Conservation (phyloP, 2,113 vertebrate genomes). For the Pangasianodon hypophthalmus region DNA sequence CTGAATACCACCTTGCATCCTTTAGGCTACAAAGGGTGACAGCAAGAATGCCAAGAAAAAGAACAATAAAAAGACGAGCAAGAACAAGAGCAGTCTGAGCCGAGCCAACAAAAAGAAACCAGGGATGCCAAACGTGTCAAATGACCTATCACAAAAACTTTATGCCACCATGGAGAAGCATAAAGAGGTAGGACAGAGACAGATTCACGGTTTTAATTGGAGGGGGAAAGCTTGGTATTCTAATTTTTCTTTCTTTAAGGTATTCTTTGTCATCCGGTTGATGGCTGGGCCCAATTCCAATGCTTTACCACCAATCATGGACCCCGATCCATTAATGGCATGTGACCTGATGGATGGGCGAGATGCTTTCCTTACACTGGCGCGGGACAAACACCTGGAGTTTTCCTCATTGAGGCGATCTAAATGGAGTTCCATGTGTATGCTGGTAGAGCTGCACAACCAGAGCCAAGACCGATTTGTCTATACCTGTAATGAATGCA, state of each 20-base stretch:
- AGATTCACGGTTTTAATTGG: not conserved
- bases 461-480: slow-evolving; percentile 98
- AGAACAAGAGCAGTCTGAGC: slow-evolving; percentile 97
- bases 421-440: slow-evolving; percentile 97
- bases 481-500: slow-evolving; percentile 98
- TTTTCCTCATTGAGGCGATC: slow-evolving; percentile 92
- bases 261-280: slow-evolving; percentile 96
- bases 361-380: slow-evolving; percentile 95
- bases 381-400: slow-evolving; percentile 95
- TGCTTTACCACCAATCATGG: slow-evolving; percentile 87
- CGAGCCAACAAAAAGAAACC: slow-evolving; percentile 97
- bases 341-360: slow-evolving; percentile 98
- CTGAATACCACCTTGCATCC: not conserved
- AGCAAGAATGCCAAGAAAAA: slow-evolving; percentile 99
- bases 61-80: slow-evolving; percentile 99
- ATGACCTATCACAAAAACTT: slow-evolving; percentile 95
- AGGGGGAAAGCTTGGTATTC: not conserved
- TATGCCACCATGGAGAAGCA: slow-evolving; percentile 99
- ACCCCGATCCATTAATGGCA: slow-evolving; percentile 91
- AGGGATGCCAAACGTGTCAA: slow-evolving; percentile 96
- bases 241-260: slow-evolving; percentile 69
- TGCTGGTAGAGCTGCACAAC: slow-evolving; percentile 96
- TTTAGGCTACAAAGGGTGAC: slow-evolving; percentile 91
- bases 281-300: slow-evolving; percentile 90
- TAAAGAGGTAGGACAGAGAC: slow-evolving; percentile 83